A percentile compares a stretch with the other conserved stretches of the same genome.
These are phyloP conservation scores for Rhagologus leucostigma DNA, from an alignment of 2,113 vertebrate species.

Conservation along the genomic window DNA sequence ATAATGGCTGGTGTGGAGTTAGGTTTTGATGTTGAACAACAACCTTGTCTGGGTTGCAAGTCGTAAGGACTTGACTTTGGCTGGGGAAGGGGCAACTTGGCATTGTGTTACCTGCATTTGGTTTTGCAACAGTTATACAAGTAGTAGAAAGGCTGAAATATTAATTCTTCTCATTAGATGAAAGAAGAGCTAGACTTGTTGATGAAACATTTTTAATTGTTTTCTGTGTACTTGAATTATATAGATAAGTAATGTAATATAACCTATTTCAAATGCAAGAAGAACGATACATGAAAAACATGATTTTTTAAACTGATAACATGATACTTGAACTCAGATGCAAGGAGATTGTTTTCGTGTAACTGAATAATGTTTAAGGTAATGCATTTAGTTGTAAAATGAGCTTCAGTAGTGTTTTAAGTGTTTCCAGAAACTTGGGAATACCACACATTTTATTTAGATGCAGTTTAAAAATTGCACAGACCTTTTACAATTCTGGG, in stretches of 20 bases:
- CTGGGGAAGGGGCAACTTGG: background rate
- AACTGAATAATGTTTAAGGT: slow-evolving; percentile 9
- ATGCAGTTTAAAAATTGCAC: background rate
- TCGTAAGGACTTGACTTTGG: background rate
- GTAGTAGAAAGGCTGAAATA: background rate
- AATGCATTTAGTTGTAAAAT: slow-evolving; percentile 5
- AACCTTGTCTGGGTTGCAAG: background rate
- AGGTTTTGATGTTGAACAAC: background rate
- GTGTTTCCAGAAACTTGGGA: background rate
- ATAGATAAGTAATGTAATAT: background rate
- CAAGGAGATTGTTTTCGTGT: background rate
- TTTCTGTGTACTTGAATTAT: background rate
- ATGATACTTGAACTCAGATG: background rate
- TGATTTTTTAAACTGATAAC: background rate
- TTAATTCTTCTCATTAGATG: background rate
- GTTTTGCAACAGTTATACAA: background rate
- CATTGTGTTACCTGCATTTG: background rate
- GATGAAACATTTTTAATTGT: slow-evolving; percentile 32
- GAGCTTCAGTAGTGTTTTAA: background rate
- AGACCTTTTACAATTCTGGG: background rate
- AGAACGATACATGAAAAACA: background rate
- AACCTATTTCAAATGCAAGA: background rate
- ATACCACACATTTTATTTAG: background rate
- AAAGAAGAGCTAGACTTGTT: background rate
- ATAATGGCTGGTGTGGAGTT: background rate